Evolutionary conservation across 1,140 invertebrate species (phyloP).

Genomic region (Cephus cinctus): DNA sequence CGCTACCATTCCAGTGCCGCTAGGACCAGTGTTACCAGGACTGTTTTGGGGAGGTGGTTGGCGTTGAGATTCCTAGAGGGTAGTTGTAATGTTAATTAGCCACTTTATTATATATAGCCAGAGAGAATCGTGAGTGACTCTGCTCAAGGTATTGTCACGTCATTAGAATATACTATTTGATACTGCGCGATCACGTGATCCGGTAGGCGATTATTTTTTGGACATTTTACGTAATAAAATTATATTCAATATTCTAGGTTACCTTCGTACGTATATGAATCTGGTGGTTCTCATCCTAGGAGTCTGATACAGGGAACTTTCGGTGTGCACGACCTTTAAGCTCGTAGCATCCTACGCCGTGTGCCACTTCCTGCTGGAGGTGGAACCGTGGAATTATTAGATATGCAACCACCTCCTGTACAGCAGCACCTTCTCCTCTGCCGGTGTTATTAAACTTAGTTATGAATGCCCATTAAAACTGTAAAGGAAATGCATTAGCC

Average conservation of each 20-base stretch:
- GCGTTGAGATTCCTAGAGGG: conserved; percentile 28
- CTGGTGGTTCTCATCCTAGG: too few species aligned
- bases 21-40: neutral
- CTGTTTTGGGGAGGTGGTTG: neutral
- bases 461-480: conserved; percentile 57
- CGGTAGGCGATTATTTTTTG: too few species aligned
- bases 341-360: conserved; percentile 29
- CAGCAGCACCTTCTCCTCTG: conserved; percentile 39
- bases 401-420: conserved; percentile 50
- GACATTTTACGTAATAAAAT: too few species aligned
- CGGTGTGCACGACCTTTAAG: too few species aligned
- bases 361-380: conserved; percentile 33
- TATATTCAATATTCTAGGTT: too few species aligned
- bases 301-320: too few species aligned
- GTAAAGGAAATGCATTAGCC: conserved; percentile 56
- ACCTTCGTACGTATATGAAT: too few species aligned
- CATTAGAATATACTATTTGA: too few species aligned
- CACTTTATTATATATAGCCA: conserved; percentile 43
- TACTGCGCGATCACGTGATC: too few species aligned
- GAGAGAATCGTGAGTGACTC: conserved; percentile 44
- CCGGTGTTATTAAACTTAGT: conserved; percentile 54
- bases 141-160: conserved; percentile 31
- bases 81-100: conserved; percentile 54
- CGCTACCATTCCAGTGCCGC: neutral
- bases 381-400: conserved; percentile 46